A percentile compares a stretch with the other conserved stretches of the same genome.
These are phyloP conservation scores for Girardia tigrina DNA, from an alignment of 2,888 invertebrate species.

Conservation along the genomic window DNA sequence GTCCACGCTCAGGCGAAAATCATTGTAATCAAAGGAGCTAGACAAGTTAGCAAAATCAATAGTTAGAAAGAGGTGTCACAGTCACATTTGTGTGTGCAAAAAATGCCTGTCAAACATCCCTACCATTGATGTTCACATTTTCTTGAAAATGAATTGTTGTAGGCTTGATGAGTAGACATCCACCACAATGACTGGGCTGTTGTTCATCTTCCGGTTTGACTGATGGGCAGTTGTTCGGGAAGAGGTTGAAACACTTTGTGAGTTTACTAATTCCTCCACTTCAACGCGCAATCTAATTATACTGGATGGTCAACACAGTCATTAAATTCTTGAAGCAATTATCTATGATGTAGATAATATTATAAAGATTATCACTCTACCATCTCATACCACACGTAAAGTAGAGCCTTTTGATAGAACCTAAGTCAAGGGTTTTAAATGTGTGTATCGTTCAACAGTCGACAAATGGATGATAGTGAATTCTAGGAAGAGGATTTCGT, in stretches of 20 bases:
- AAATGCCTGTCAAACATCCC: conserved; percentile 33
- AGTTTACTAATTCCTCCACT: conserved; percentile 35
- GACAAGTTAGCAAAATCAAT: conserved; percentile 32
- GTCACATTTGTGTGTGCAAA: conserved; percentile 35
- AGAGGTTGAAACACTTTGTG: conserved; percentile 36
- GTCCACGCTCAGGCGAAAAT: conserved; percentile 21
- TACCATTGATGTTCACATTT: conserved; percentile 38
- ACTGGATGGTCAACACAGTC: no score
- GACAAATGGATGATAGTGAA: no score
- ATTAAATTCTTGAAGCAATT: no score
- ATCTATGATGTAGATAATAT: no score
- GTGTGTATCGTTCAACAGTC: no score
- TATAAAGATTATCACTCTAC: no score
- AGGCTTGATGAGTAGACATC: conserved; percentile 33
- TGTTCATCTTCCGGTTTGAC: conserved; percentile 36
- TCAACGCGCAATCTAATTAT: no score
- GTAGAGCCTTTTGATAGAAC: no score
- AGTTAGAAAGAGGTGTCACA: conserved; percentile 37
- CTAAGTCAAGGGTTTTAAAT: no score
- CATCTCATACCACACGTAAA: no score
- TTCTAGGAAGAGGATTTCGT: no score
- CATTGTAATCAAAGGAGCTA: conserved; percentile 28
- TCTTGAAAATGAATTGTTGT: conserved; percentile 32
- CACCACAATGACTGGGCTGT: conserved; percentile 35
- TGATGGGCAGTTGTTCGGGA: conserved; percentile 36